Conservation (phyloP, 2,797 vertebrate species). For the Lacerta viridis region DNA sequence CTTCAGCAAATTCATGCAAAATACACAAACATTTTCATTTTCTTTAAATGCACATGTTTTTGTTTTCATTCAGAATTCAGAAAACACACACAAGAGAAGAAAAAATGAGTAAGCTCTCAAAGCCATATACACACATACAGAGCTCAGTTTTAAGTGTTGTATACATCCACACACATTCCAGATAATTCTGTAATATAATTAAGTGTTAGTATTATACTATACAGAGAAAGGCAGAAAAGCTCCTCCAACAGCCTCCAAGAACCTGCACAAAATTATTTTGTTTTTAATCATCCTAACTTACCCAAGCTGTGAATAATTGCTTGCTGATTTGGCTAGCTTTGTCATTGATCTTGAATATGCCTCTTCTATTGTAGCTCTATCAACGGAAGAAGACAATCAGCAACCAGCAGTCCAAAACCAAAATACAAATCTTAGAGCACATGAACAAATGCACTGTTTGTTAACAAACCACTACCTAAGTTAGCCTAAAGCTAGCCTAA, state of each 20-base stretch:
- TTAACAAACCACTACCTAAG: not conserved
- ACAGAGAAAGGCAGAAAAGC: conserved; percentile 15
- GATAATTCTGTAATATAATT: not conserved
- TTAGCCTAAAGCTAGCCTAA: not conserved
- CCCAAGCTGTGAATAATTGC: conserved; percentile 97
- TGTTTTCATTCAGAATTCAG: not conserved
- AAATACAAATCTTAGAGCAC: conserved; percentile 49
- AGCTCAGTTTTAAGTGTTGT: not conserved
- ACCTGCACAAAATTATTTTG: conserved; percentile 14
- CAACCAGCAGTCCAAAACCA: conserved; percentile 52
- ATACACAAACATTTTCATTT: not conserved
- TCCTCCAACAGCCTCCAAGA: not conserved
- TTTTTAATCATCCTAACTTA: conserved; percentile 77
- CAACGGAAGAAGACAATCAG: conserved; percentile 55
- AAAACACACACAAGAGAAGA: not conserved
- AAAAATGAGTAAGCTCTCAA: not conserved
- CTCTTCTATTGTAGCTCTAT: conserved; percentile 95
- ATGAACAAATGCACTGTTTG: conserved; percentile 23
- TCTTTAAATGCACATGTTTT: not conserved
- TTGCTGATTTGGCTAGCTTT: conserved; percentile 95
- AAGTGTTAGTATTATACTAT: not conserved
- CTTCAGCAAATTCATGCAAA: not conserved
- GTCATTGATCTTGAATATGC: conserved; percentile 97
- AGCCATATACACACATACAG: not conserved
- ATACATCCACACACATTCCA: not conserved